A percentile compares a stretch with the other conserved stretches of the same genome.
Conservation (phyloP, 1,140 invertebrate species). For the Saccostrea cuccullata region DNA sequence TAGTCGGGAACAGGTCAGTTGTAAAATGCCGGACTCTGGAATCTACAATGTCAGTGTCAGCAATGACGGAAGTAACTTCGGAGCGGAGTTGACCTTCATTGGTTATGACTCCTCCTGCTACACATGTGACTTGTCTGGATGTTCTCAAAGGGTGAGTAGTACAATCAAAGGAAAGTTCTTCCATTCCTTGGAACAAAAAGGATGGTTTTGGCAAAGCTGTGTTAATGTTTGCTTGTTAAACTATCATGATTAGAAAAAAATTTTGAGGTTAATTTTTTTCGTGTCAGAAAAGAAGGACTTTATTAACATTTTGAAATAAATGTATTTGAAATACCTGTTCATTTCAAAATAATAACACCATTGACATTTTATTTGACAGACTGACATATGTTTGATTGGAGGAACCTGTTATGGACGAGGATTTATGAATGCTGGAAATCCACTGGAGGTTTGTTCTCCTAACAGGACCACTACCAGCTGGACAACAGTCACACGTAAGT, state of each 20-base stretch:
- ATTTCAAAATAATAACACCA: no score
- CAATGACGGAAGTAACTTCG: conserved; percentile 49
- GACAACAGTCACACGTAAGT: conserved; percentile 64
- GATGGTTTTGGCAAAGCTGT: no score
- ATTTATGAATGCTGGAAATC: conserved; percentile 54
- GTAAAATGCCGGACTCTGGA: conserved; percentile 51
- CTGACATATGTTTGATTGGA: conserved; percentile 63
- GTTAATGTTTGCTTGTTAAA: no score
- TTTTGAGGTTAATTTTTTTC: no score
- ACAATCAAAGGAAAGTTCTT: not conserved
- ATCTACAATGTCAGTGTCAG: conserved; percentile 60
- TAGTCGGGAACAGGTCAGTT: conserved; percentile 59
- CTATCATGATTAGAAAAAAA: no score
- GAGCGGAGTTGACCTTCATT: conserved; percentile 45
- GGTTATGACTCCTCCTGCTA: conserved; percentile 61
- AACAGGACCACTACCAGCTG: conserved; percentile 43
- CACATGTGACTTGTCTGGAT: conserved; percentile 52
- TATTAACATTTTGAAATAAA: no score
- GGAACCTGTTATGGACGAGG: conserved; percentile 63
- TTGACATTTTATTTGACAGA: conserved; percentile 52
- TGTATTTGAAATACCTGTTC: no score
- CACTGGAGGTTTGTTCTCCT: conserved; percentile 52
- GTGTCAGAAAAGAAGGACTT: no score
- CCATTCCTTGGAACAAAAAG: no score
- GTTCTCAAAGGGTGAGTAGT: conserved; percentile 56